These are phyloP conservation scores for Metaphire vulgaris DNA, from an alignment of 1,140 invertebrate genomes.

Conservation along the genomic window DNA sequence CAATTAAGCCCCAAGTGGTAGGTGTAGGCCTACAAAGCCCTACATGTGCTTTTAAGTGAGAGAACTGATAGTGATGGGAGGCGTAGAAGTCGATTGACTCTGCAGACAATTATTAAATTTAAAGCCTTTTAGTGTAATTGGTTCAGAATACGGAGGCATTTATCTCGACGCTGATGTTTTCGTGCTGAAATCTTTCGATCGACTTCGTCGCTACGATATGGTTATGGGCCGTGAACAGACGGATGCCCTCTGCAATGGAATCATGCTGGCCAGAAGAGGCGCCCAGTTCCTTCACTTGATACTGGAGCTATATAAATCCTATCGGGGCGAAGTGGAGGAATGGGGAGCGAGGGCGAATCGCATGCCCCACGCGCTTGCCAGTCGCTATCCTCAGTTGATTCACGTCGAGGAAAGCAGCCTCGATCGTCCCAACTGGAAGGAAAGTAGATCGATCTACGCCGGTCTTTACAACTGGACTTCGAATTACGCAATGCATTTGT, in stretches of 20 bases:
- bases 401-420: conserved; percentile 11
- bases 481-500: conserved; percentile 27
- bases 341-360: conserved; percentile 18
- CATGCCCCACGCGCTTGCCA: not conserved
- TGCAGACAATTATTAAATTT: no score
- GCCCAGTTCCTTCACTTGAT: conserved; percentile 25
- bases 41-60: no score
- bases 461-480: conserved; percentile 7
- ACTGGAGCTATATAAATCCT: conserved; percentile 11
- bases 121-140: no score
- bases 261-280: conserved; percentile 15
- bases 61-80: no score
- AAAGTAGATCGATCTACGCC: conserved; percentile 1
- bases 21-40: no score
- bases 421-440: conserved; percentile 16
- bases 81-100: no score
- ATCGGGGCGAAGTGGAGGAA: not conserved
- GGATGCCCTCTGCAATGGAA: conserved; percentile 21
- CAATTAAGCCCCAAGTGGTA: no score
- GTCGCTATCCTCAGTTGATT: conserved; percentile 3
- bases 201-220: conserved; percentile 20
- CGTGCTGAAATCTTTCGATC: conserved; percentile 23
- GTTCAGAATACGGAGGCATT: conserved; percentile 26
- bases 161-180: conserved; percentile 29
- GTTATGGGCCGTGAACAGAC: conserved; percentile 9